Base-by-base conservation (phyloP, 2,888 invertebrate genomes). In the Pilophorus perplexus region DNA sequence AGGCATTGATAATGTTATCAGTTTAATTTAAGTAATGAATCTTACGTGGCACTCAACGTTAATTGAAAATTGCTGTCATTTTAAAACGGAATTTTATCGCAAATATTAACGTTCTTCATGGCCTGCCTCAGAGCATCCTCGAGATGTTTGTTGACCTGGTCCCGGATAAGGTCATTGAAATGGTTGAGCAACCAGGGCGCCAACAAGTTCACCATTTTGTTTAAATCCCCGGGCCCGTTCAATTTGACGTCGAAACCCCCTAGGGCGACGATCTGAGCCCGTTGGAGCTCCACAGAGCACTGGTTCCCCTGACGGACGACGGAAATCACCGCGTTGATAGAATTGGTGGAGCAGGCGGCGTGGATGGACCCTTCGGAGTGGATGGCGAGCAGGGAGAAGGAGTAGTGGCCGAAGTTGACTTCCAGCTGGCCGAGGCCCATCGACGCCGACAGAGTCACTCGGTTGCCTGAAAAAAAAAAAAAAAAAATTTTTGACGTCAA, bases 121-220 rank as follows among this genome's bases (percentile, higher is more conserved):
- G 68, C 69, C 12, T 57, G 40, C 46, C 46, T 28, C 50, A 70
- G 42, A 2, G 64, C 64, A 16, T 38, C 52, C 22, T 59, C 25
- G 1, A 70, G 38, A 16, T 64, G 64, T 12, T 14, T 8, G 55
- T 70, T 70, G 52, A 70, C 57, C 6, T 62, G 46, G 0, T 25
- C 54, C 23, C 57, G 40, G n/a, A 70, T 67, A 16, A 38, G 64
- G 6, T 66, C 64, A 44, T 70, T 52, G 68, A 70, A 70, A 40
- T 70, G 57, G 52, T 68, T 68, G 4, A 70, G 33, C 10, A 70
- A 46, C 69, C 69, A 70, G 27, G 62, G 50, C 37, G 68, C 44
- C 1, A 70, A 40, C 66, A 68, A 23, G 18, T 42, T 48, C 1
- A 66, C 55, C 48, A 70, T 33, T 37, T 66, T 66, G 64, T 70